Conservation (phyloP, 2,888 invertebrate species). For the Noctua janthe region DNA sequence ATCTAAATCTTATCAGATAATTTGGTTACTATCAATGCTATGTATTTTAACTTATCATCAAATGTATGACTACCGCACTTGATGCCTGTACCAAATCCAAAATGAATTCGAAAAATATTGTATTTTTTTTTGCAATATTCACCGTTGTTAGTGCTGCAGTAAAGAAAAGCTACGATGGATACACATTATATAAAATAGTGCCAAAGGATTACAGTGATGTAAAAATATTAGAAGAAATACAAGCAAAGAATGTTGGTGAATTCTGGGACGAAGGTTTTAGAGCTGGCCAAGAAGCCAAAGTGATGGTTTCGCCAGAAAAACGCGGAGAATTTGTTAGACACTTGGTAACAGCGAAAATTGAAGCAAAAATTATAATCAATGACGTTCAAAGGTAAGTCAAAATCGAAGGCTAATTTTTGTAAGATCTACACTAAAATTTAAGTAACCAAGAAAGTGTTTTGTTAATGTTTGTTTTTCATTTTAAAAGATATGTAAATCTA, state of each 20-base stretch:
- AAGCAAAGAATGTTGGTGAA: slow-evolving; percentile 79
- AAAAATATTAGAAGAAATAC: slow-evolving; percentile 82
- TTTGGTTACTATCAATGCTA: slow-evolving; percentile 7
- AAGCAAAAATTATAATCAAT: slow-evolving; percentile 72
- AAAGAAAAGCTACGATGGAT: slow-evolving; percentile 87
- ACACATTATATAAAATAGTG: slow-evolving; percentile 90
- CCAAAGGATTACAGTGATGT: slow-evolving; percentile 88
- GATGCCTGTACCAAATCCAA: slow-evolving; percentile 37
- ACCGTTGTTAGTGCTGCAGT: slow-evolving; percentile 60
- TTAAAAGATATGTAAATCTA: neutral
- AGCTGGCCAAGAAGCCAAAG: slow-evolving; percentile 78
- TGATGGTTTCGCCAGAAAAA: slow-evolving; percentile 79
- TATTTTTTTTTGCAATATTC: slow-evolving; percentile 63
- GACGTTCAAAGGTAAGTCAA: slow-evolving; percentile 78
- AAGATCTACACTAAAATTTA: neutral
- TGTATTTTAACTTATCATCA: slow-evolving; percentile 18
- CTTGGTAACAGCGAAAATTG: slow-evolving; percentile 66
- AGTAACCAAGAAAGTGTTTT: neutral
- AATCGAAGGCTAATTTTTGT: neutral
- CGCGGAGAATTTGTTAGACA: slow-evolving; percentile 68
- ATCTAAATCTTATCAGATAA: slow-evolving; percentile 49
- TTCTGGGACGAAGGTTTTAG: slow-evolving; percentile 80
- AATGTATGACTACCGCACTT: slow-evolving; percentile 22
- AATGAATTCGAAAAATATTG: slow-evolving; percentile 70
- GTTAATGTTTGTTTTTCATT: neutral